Evolutionary conservation across 2,113 vertebrate genomes (phyloP).

Genomic region (Notarius lentiginosus): DNA sequence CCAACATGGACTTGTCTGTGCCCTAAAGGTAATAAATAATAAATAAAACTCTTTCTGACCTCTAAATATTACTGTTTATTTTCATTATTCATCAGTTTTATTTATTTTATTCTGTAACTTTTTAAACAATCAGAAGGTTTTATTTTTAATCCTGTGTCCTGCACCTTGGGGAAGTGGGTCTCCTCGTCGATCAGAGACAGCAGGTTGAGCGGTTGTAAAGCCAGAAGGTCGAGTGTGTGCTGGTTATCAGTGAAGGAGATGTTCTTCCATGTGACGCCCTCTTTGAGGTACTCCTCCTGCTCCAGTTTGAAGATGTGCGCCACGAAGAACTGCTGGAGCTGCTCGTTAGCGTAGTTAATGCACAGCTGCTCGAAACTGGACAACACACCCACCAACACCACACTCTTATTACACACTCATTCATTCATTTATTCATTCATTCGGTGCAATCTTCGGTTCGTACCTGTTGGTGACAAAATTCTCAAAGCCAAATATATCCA

Average conservation of each 20-base stretch:
- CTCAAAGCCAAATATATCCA: constrained; percentile 99
- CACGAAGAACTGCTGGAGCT: constrained; percentile 95
- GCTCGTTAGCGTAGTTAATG: constrained; percentile 95
- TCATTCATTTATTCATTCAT: background rate
- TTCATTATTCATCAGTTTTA: background rate
- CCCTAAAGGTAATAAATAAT: constrained; percentile 72
- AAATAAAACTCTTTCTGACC: background rate
- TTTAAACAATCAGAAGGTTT: background rate
- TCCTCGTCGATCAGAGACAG: constrained; percentile 93
- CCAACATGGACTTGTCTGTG: constrained; percentile 84
- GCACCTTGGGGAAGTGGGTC: constrained; percentile 90
- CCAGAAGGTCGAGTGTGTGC: constrained; percentile 81
- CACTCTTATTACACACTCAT: background rate
- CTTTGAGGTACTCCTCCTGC: constrained; percentile 85
- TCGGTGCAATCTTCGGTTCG: background rate
- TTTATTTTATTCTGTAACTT: background rate
- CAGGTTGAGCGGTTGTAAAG: constrained; percentile 81
- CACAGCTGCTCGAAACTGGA: constrained; percentile 95
- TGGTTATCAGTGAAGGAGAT: constrained; percentile 84
- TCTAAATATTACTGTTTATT: background rate
- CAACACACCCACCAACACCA: background rate
- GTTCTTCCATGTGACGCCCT: constrained; percentile 80
- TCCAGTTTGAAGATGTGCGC: constrained; percentile 87
- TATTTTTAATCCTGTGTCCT: background rate
- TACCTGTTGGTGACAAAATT: constrained; percentile 93